A percentile compares a stretch with the other conserved stretches of the same genome.
Conservation (phyloP, 2,113 vertebrate species). For the Otocyon megalotis region DNA sequence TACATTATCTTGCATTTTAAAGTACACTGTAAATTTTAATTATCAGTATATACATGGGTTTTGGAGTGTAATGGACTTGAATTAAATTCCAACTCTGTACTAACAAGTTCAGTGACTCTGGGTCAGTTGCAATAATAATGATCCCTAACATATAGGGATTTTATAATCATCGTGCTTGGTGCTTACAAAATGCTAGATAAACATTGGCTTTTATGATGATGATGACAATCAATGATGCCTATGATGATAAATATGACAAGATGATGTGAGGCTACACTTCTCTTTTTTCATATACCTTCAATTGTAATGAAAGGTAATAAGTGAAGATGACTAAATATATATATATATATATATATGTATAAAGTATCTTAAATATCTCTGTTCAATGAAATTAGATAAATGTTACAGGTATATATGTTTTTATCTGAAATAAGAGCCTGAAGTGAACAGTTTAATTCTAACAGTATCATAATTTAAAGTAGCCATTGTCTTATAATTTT, state of each 20-base stretch:
- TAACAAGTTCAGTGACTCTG: not conserved
- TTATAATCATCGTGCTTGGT: not conserved
- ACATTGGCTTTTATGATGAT: not conserved
- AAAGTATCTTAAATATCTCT: not conserved
- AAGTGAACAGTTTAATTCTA: not conserved
- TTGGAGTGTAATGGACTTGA: not conserved
- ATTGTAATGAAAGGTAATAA: not conserved
- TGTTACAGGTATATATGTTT: not conserved
- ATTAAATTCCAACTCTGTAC: not conserved
- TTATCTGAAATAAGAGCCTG: not conserved
- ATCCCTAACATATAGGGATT: not conserved
- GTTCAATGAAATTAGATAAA: not conserved
- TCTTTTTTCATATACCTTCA: not conserved
- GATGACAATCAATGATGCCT: not conserved
- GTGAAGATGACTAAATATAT: not conserved
- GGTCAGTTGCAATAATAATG: not conserved
- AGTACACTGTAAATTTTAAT: not conserved
- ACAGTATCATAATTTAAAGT: slow-evolving; percentile 5
- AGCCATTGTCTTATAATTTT: not conserved
- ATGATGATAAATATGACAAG: not conserved
- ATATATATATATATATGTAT: not conserved
- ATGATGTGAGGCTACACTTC: not conserved
- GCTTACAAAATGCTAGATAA: slow-evolving; percentile 15
- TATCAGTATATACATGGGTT: not conserved
- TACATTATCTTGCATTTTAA: not conserved